Evolutionary conservation across 2,888 invertebrate species (phyloP).

Genomic region (Acrobeloides nanus): DNA sequence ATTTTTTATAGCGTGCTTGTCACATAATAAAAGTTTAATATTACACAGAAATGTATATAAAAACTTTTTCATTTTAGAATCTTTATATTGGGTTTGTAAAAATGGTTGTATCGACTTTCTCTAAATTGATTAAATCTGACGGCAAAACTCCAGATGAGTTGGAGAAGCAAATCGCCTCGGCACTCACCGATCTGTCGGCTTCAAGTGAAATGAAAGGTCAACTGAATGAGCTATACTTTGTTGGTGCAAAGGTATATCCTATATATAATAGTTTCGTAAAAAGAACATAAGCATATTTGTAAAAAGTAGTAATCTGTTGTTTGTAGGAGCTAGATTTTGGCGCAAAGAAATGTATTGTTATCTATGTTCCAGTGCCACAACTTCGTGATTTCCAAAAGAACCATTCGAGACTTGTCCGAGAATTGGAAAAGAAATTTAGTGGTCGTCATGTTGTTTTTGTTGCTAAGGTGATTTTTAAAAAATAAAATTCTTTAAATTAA

Average conservation of each 20-base stretch:
- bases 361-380: conserved; percentile 97
- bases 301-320: neutral
- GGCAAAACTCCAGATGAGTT: conserved; percentile 45
- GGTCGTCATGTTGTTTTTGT: conserved; percentile 97
- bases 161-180: conserved; percentile 56
- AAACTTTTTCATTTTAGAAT: too few species aligned
- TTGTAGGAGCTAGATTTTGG: conserved; percentile 72
- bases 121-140: conserved; percentile 49
- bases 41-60: too few species aligned
- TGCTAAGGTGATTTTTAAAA: conserved; percentile 61
- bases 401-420: conserved; percentile 87
- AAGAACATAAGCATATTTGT: neutral
- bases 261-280: neutral
- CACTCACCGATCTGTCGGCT: conserved; percentile 88
- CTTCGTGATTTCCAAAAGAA: conserved; percentile 94
- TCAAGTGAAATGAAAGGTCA: conserved; percentile 94
- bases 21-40: too few species aligned
- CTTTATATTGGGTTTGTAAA: too few species aligned
- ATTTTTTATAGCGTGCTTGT: too few species aligned
- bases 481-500: too few species aligned
- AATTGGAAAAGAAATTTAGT: conserved; percentile 97
- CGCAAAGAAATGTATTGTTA: conserved; percentile 90
- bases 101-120: too few species aligned
- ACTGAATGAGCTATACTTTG: conserved; percentile 85
- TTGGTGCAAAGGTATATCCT: conserved; percentile 69